These are phyloP conservation scores for Temnothorax rugatulus DNA, from an alignment of 2,888 invertebrate species.

Conservation along the genomic window DNA sequence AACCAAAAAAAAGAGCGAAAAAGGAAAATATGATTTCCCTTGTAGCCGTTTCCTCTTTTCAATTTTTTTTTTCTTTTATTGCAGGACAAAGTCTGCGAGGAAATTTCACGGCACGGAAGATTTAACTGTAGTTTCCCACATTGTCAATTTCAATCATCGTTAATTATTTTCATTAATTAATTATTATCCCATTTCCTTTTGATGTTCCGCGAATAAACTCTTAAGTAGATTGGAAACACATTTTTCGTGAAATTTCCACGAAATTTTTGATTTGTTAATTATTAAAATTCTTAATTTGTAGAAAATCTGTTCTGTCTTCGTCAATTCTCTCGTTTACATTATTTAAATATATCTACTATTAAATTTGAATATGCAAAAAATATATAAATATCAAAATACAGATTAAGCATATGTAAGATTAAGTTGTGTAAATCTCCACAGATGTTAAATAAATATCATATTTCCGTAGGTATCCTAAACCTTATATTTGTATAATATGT, in stretches of 20 bases:
- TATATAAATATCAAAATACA: not conserved
- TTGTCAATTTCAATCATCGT: slow-evolving; percentile 14
- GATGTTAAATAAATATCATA: not conserved
- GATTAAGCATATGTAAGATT: not conserved
- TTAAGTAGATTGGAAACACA: not conserved
- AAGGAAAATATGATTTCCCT: slow-evolving; percentile 36
- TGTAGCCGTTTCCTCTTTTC: slow-evolving; percentile 9
- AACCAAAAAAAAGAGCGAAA: slow-evolving; percentile 21
- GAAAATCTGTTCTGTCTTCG: not conserved
- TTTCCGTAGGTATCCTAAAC: not conserved
- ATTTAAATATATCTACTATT: not conserved
- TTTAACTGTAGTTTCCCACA: not conserved
- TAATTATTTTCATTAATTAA: slow-evolving; percentile 11
- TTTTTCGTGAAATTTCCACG: not conserved
- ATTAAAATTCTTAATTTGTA: not conserved
- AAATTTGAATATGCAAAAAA: not conserved
- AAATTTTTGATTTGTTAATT: not conserved
- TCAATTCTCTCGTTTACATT: not conserved
- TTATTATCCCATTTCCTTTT: not conserved
- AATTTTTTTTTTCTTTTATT: slow-evolving; percentile 25
- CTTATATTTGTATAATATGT: not conserved
- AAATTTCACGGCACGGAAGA: slow-evolving; percentile 29
- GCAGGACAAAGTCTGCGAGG: not conserved
- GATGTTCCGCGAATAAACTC: not conserved
- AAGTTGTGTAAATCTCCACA: not conserved